Base-by-base conservation (phyloP, 1,140 invertebrate genomes). In the Ericerus pela region DNA sequence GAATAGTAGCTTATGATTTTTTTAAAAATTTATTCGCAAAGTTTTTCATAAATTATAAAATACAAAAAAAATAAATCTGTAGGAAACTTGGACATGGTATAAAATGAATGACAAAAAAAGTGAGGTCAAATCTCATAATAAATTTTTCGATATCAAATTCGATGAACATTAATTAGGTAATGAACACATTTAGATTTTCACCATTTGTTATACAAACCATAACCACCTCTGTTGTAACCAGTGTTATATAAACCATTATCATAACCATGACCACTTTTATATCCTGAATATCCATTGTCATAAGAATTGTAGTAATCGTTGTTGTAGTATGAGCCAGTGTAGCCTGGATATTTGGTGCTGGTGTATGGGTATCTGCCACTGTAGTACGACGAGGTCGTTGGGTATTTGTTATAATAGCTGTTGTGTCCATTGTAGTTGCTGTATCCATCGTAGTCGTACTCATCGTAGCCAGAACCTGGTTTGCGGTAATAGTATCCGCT, bases 331-430 rank as follows among this genome's bases (percentile, higher is more conserved):
- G n/a, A n/a, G n/a, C n/a, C 4, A n/a, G n/a, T 38, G 36, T 38
- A 38, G n/a, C 4, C 36, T 38, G 36, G 36, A 38, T 38, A 38
- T 14, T n/a, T 38, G 20, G n/a, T n/a, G 36, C 14, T 14, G 4
- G 36, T 16, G 36, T 38, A 38, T 38, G 36, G 36, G 14, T 38
- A 38, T 38, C 20, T 38, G 20, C 36, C 36, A 38, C 36, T 18
- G 36, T 33, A 33, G 30, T 38, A 38, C 36, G 36, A 38, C n/a
- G n/a, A n/a, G n/a, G n/a, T 38, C 36, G 14, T 38, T 38, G 36
- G 14, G n/a, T n/a, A n/a, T n/a, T n/a, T n/a, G n/a, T n/a, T n/a
- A n/a, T n/a, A n/a, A n/a, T n/a, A n/a, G n/a, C n/a, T n/a, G n/a
- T n/a, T 38, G 20, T 38, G 20, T 6, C 36, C 20, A 33, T 33